These are phyloP conservation scores for Phenacoccus solenopsis DNA, from an alignment of 1,140 invertebrate species.

Conservation along the genomic window DNA sequence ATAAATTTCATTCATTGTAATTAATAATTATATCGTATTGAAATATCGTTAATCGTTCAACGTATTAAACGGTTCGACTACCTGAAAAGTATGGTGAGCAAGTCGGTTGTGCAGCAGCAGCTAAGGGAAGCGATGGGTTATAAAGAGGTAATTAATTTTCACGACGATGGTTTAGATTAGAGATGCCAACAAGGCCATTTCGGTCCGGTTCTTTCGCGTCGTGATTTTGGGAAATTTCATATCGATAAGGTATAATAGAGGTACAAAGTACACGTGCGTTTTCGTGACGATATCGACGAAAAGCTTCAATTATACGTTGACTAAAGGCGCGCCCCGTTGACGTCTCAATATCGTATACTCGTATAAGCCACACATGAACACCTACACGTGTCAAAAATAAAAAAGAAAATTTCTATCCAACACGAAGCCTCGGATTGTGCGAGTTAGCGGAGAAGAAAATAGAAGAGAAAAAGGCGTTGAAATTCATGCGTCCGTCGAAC, in stretches of 20 bases:
- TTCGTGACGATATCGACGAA: background rate
- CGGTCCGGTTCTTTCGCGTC: too few relatives aligned
- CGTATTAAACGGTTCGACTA: background rate
- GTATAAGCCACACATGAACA: background rate
- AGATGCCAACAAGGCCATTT: too few relatives aligned
- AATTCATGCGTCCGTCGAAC: background rate
- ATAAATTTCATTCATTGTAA: background rate
- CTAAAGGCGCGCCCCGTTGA: background rate
- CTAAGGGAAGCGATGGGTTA: too few relatives aligned
- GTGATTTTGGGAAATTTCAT: too few relatives aligned
- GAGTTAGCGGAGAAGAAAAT: background rate
- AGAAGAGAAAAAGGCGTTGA: background rate
- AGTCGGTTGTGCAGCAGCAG: too few relatives aligned
- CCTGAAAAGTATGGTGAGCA: too few relatives aligned
- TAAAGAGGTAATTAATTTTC: too few relatives aligned
- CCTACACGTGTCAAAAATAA: background rate
- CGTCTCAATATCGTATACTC: background rate
- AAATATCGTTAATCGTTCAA: slow-evolving; percentile 3
- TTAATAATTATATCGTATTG: background rate
- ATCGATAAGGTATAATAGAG: too few relatives aligned
- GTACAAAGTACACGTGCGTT: too few relatives aligned
- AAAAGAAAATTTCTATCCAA: background rate
- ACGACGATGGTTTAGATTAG: too few relatives aligned
- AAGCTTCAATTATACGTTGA: background rate
- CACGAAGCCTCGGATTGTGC: background rate